These are phyloP conservation scores for Papilio demoleus DNA, from an alignment of 2,888 invertebrate species.

Conservation along the genomic window DNA sequence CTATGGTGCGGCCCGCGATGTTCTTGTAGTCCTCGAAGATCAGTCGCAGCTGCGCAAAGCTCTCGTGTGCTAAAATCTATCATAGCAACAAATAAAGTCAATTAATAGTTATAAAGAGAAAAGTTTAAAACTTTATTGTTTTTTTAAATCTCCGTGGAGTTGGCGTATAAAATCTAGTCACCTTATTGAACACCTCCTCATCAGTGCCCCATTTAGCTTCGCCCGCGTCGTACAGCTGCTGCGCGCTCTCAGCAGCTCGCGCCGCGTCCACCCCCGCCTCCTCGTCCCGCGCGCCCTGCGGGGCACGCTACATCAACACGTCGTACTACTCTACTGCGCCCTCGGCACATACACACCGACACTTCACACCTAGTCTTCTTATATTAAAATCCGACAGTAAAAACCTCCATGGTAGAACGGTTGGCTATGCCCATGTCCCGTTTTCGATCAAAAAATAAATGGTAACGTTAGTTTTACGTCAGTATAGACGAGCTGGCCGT, in stretches of 20 bases:
- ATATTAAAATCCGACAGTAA: too few species aligned
- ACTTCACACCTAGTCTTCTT: too few species aligned
- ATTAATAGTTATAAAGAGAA: too few species aligned
- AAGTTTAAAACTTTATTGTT: too few species aligned
- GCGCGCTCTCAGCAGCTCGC: constrained; percentile 88
- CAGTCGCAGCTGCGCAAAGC: constrained; percentile 87
- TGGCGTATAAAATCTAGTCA: too few species aligned
- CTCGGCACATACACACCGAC: constrained; percentile 48
- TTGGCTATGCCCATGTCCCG: too few species aligned
- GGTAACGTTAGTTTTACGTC: too few species aligned
- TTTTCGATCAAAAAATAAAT: too few species aligned
- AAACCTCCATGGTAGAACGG: too few species aligned
- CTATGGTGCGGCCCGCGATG: constrained; percentile 88
- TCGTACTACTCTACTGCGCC: constrained; percentile 45
- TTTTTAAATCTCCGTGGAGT: too few species aligned
- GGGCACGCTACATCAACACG: constrained; percentile 54
- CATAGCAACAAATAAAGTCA: background rate
- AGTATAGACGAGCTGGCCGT: too few species aligned
- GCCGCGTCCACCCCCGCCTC: constrained; percentile 84
- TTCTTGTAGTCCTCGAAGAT: constrained; percentile 90
- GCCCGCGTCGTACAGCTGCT: constrained; percentile 87
- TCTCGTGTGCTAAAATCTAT: constrained; percentile 88
- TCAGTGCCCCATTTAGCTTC: constrained; percentile 89
- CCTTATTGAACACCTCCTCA: constrained; percentile 88
- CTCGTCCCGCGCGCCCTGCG: constrained; percentile 85